Evolutionary conservation across 2,888 invertebrate genomes (phyloP), one percentile per base, ranked within the genome.

Genomic region (Labia minor): DNA sequence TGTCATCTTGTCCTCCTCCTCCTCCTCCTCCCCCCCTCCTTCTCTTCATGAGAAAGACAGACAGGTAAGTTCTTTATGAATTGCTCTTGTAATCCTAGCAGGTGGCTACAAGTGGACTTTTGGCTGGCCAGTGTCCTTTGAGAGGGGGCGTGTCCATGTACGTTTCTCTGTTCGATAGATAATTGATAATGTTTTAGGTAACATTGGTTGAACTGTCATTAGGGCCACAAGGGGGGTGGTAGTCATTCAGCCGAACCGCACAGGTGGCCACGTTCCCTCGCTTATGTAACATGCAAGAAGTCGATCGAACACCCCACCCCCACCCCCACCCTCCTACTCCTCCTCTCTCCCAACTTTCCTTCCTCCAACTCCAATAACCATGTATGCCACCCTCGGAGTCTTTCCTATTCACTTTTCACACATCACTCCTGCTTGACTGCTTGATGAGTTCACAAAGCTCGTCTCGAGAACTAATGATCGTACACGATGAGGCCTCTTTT

Each of bases 111-210:
- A 26, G 26, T 26, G 26, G 26, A 26, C 26, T 26, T n/a, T n/a
- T n/a, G n/a, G n/a, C n/a, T 26, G 26, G 26, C 26, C 8, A 26
- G 26, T 26, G 26, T 26, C 26, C 26, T 26, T 26, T 26, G n/a
- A n/a, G 26, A 49, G 49, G n/a, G 14, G 49, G 49, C 6, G 6
- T 2, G 4, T 4, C 26, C 26, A 6, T 49, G 4, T 4, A 4
- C 49, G 2, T 3, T 14, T 4, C 8, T 16, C 49, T 11, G 49
- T 49, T 49, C 49, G 49, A 49, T 49, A 49, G 49, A 49, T 49
- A 49, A 49, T 49, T 49, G 49, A 49, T 49, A 49, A 49, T 49
- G 49, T 49, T 49, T 49, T 49, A 49, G 49, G 49, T 49, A 49
- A 49, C 49, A 49, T 49, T 49, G 49, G n/a, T 49, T 49, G 49